Evolutionary conservation across 1,140 invertebrate genomes (phyloP), one percentile per base, ranked within the genome.

Genomic region (Pseudobourletiella spinata): DNA sequence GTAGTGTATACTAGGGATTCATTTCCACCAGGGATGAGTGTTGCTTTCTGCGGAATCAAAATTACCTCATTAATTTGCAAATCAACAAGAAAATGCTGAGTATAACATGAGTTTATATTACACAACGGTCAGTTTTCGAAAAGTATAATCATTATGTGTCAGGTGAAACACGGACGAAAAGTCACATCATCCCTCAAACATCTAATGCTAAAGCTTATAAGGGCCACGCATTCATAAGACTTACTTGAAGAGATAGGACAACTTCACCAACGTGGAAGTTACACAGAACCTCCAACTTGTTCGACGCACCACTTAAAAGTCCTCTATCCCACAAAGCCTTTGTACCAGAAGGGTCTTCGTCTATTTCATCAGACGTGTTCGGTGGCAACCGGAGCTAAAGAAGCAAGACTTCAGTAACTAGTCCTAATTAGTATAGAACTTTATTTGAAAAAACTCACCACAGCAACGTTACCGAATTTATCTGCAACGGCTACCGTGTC

Each of bases 241-340:
- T 71, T 69, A 76, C 75, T 81, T 71, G 88, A 20, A 94, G 72
- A 3, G 88, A 91, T 67, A 89, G 87, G 0, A 92, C 85, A 1
- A 89, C 88, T 77, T 99, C 95, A 3, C 95, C 96, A n/a, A 98
- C 82, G 74, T 98, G 94, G 75, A 98, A 97, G 67, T 88, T 90
- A 2, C 86, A 83, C 11, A 95, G 82, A 8, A 91, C 86, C 68
- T 98, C 95, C 0, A 92, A 86, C 79, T 99, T 99, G 73, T 99
- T 96, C 15, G 95, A 96, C 0, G 97, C 95, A 1, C 95, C 96
- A 74, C 94, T 98, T 2, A 98, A 72, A 24, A 97, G 77, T 62
- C 95, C 96, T 74, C 96, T 82, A 76, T 99, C 96, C 96, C 96
- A 99, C 0, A 99, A 76, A 1, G 95, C 91, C 77, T 98, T 97